Base-by-base conservation (phyloP, 2,113 vertebrate species). In the Halcyon malimbica region DNA sequence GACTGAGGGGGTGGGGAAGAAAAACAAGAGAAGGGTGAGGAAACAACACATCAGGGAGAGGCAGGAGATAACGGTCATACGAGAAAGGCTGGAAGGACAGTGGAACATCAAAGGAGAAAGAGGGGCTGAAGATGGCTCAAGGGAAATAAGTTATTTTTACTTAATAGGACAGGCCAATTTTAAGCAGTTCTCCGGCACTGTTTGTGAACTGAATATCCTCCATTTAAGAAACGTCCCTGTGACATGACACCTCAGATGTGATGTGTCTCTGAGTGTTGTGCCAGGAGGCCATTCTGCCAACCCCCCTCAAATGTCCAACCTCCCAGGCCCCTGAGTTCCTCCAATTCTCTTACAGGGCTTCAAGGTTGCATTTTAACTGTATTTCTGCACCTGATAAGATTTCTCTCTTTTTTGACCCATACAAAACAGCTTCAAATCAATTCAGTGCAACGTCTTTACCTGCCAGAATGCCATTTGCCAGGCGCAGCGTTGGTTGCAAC, bases 61-160 rank as follows among this genome's bases (percentile, higher is more conserved):
- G 60, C 54, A 53, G 78, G 81, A 81, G 90, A 21, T 10, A 56
- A 69, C 37, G 65, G 44, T 3, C 73, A 35, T 3, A 44, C 4
- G 41, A n/a, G 63, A 80, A 79, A 44, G 41, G 68, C 42, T 68
- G 64, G 62, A 88, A 71, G 89, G 86, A 89, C 68, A n/a, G 42
- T 3, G 9, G 54, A 89, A 89, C 73, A 75, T 89, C 53, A 67
- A 75, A 95, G 57, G 41, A 83, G 39, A 86, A 85, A 41, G 65
- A 85, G 46, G 63, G 42, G n/a, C 59, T 88, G 63, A 21, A 86
- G 64, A 56, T 3, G 33, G 63, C 92, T 78, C 83, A 29, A 51
- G 86, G 75, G 95, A 96, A 95, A 13, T 2, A 18, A 82, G 75
- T 94, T 95, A 92, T 92, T 95, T 96, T 96, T 93, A 69, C 83